Conservation (phyloP, 2,797 vertebrate species). For the Champsocephalus esox region DNA sequence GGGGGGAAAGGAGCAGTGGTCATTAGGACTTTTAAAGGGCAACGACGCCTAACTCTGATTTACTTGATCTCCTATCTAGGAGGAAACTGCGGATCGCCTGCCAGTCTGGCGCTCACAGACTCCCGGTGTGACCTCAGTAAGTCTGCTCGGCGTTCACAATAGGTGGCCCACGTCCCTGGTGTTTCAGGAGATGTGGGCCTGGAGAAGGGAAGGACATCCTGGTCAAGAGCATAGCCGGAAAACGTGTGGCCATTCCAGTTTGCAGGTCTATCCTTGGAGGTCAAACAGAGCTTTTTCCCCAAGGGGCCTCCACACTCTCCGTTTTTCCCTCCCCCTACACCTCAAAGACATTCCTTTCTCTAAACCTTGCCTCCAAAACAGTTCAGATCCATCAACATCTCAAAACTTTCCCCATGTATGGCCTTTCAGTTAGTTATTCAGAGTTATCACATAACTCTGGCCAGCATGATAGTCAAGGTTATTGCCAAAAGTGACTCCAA, state of each 20-base stretch:
- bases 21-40: slow-evolving; percentile 83
- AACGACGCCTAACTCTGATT: slow-evolving; percentile 84
- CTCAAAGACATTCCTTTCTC: slow-evolving; percentile 73
- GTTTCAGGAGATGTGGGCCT: slow-evolving; percentile 70
- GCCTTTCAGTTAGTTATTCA: slow-evolving; percentile 48
- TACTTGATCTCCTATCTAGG: slow-evolving; percentile 88
- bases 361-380: slow-evolving; percentile 56
- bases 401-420: slow-evolving; percentile 39
- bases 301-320: slow-evolving; percentile 50
- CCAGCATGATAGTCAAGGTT: slow-evolving; percentile 32
- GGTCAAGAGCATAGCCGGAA: slow-evolving; percentile 75
- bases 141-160: slow-evolving; percentile 79
- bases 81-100: slow-evolving; percentile 87
- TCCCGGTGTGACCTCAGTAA: slow-evolving; percentile 84
- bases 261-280: slow-evolving; percentile 78
- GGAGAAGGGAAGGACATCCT: slow-evolving; percentile 86
- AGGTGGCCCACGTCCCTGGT: slow-evolving; percentile 76
- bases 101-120: slow-evolving; percentile 87
- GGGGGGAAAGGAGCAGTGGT: slow-evolving; percentile 64
- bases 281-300: slow-evolving; percentile 66
- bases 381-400: slow-evolving; percentile 58
- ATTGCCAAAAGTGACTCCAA: slow-evolving; percentile 57
- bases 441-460: slow-evolving; percentile 23
- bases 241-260: slow-evolving; percentile 71
- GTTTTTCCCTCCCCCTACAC: slow-evolving; percentile 41